Evolutionary conservation across 2,113 vertebrate genomes (phyloP), one percentile per base, ranked within the genome.

Genomic region (Semnornis frantzii): DNA sequence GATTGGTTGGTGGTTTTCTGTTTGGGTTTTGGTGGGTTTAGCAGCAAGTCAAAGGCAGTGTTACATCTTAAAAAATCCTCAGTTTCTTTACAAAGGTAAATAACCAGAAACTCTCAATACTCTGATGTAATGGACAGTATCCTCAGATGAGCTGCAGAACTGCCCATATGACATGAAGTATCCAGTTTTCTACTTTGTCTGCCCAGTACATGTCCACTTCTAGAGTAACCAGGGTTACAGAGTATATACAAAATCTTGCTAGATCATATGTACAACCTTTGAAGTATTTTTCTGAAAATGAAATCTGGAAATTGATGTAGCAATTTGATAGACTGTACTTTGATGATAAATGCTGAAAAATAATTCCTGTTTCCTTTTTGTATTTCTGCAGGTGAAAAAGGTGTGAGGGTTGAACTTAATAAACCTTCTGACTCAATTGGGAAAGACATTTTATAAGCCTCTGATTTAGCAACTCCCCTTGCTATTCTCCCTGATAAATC

Each of bases 321-420:
- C 10, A 23, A 2, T 73, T 89, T 5, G 87, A 1, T 37, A 39
- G 37, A 37, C 28, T 77, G 7, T 74, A 30, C 12, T 82, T 68
- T 6, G 34, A 54, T 71, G 33, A 55, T 72, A 79, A 93, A 75
- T 78, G n/a, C 79, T 86, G 59, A 84, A 83, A 89, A 83, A 42
- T 94, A 80, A 69, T 58, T 37, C 37, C 7, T 1, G 17, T 76
- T 74, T 73, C 37, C 37, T 89, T 89, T 71, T 82, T 71, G 1
- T 96, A 39, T 93, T 80, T 94, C 70, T 93, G 87, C 98, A 95
- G 99, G 99, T 97, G 99, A 99, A 96, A 99, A 99, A 97, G 98
- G 98, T 95, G 98, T 99, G 96, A 99, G 98, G 97, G 98, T 99
- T 95, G 99, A 99, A 96, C 98, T 99, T 82, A 98, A 97, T 96